These are phyloP conservation scores for Maccullochella peelii DNA, from an alignment of 2,113 vertebrate species.

Conservation along the genomic window DNA sequence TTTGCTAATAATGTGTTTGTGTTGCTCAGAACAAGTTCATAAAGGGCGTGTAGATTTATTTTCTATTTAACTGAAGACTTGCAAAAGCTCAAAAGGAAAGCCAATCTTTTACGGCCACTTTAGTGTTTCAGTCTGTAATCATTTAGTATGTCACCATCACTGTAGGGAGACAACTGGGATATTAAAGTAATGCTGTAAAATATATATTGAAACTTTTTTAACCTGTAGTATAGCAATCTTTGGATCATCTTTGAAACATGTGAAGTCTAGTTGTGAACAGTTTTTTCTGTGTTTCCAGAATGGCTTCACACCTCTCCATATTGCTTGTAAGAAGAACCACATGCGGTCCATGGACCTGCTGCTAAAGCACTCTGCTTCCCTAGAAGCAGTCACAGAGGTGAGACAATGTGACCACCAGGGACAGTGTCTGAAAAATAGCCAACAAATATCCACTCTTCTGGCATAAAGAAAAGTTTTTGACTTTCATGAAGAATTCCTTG, in stretches of 20 bases:
- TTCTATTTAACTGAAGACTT: background rate
- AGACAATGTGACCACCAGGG: constrained; percentile 22
- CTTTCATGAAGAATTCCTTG: background rate
- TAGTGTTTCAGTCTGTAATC: background rate
- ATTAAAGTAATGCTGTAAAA: background rate
- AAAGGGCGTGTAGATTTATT: background rate
- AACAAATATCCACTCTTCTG: background rate
- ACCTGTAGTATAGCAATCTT: background rate
- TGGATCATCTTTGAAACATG: background rate
- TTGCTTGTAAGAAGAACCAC: constrained; percentile 99
- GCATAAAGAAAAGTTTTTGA: background rate
- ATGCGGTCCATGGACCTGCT: constrained; percentile 96
- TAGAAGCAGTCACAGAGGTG: constrained; percentile 97
- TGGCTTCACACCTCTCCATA: constrained; percentile 97
- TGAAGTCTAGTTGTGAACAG: background rate
- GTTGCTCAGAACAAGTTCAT: background rate
- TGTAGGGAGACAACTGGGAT: background rate
- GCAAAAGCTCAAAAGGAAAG: background rate
- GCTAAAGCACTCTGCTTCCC: constrained; percentile 94
- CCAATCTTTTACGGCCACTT: background rate
- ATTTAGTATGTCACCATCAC: background rate
- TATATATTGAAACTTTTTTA: too few relatives aligned
- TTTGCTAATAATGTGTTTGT: background rate
- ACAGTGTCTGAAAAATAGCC: constrained; percentile 2
- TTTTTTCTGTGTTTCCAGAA: constrained; percentile 84